Conservation (phyloP, 2,888 invertebrate species). For the Zaprionus obscuricornis region DNA sequence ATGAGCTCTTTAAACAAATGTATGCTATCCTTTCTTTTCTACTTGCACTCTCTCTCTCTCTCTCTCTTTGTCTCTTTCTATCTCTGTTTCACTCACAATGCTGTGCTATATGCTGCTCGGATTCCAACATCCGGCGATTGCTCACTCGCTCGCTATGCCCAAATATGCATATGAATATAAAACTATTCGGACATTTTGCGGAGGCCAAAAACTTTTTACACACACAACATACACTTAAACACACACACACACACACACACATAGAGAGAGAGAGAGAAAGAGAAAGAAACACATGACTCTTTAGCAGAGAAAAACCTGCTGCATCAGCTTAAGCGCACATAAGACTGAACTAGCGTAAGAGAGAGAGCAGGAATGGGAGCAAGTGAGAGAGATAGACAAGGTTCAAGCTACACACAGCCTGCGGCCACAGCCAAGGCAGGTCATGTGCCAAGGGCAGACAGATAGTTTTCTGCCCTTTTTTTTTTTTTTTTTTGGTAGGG, state of each 20-base stretch:
- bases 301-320: constrained; percentile 14
- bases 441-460: constrained; percentile 51
- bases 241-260: not conserved
- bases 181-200: constrained; percentile 67
- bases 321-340: too few relatives aligned
- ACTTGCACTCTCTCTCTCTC: too few relatives aligned
- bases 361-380: too few relatives aligned
- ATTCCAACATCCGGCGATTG: constrained; percentile 53
- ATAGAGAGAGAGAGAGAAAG: too few relatives aligned
- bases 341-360: too few relatives aligned
- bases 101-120: constrained; percentile 11
- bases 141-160: constrained; percentile 50
- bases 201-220: constrained; percentile 49
- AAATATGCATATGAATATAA: constrained; percentile 77
- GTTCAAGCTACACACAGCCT: constrained; percentile 19
- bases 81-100: not conserved
- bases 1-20: constrained; percentile 64
- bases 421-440: constrained; percentile 4
- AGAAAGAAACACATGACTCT: too few relatives aligned
- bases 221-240: constrained; percentile 30
- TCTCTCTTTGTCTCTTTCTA: too few relatives aligned
- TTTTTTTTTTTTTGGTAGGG: too few relatives aligned
- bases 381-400: constrained; percentile 20
- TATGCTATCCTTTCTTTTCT: constrained; percentile 12
- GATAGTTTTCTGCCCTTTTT: too few relatives aligned